Conservation (phyloP, 2,888 invertebrate species). For the Meta bourneti region DNA sequence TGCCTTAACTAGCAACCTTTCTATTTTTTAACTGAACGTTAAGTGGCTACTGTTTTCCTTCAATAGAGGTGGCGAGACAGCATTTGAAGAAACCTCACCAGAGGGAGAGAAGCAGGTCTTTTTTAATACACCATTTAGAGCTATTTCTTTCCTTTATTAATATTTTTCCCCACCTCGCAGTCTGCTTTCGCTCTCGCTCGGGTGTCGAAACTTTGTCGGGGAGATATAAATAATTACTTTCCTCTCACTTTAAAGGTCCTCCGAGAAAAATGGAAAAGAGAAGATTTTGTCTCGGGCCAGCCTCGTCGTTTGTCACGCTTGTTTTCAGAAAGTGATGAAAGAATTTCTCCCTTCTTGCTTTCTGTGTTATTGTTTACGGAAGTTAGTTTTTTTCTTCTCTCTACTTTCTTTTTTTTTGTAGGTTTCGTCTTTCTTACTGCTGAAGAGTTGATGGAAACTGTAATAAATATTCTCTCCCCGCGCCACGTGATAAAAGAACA, state of each 20-base stretch:
- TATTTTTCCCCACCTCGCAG: neutral
- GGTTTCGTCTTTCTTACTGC: neutral
- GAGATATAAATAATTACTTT: constrained; percentile 33
- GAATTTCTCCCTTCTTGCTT: constrained; percentile 3
- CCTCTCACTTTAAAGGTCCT: neutral
- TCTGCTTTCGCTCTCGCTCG: neutral
- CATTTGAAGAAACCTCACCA: neutral
- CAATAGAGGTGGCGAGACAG: no score
- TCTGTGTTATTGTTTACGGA: constrained; percentile 7
- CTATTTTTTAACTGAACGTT: no score
- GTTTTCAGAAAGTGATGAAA: constrained; percentile 7
- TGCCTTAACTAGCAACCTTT: no score
- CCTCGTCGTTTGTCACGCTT: constrained; percentile 1
- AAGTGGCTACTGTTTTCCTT: no score
- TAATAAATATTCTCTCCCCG: neutral
- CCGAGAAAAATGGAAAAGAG: neutral
- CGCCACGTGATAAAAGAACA: neutral
- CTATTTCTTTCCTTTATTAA: neutral
- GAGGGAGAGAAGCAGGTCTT: neutral
- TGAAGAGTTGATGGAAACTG: neutral
- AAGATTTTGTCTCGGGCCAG: neutral
- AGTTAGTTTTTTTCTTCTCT: neutral
- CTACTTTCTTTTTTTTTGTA: neutral
- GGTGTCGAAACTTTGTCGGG: constrained; percentile 23
- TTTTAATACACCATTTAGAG: neutral